A percentile compares a stretch with the other conserved stretches of the same genome.
Conservation (phyloP, 2,888 invertebrate genomes). For the Cecidostiba fungosa region DNA sequence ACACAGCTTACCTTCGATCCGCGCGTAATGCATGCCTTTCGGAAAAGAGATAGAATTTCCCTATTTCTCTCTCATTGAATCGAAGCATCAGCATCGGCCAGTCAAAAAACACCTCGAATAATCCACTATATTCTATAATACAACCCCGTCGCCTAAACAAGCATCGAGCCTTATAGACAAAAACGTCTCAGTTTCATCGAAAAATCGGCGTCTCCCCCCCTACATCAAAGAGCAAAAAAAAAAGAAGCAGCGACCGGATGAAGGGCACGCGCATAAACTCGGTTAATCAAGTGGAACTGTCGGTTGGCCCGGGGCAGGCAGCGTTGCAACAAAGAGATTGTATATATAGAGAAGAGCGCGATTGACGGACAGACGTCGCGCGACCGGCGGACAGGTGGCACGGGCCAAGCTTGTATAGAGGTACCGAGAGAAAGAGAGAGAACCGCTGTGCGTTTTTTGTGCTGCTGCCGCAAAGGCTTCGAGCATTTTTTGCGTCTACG, state of each 20-base stretch:
- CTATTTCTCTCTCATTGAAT: too few relatives aligned
- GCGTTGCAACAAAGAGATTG: conserved; percentile 17
- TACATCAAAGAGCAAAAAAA: neutral
- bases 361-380: conserved; percentile 69
- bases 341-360: neutral
- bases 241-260: neutral
- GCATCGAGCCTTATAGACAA: neutral
- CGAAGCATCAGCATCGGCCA: too few relatives aligned
- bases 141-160: neutral
- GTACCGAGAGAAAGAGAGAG: neutral
- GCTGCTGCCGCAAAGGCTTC: neutral
- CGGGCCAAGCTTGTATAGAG: conserved; percentile 46
- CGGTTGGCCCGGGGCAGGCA: conserved; percentile 59
- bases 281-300: conserved; percentile 78
- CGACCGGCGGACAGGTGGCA: conserved; percentile 72
- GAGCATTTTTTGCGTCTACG: conserved; percentile 1
- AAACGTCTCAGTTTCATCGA: neutral
- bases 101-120: too few relatives aligned
- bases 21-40: too few relatives aligned
- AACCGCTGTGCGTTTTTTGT: neutral
- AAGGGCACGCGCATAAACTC: conserved; percentile 70
- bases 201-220: neutral
- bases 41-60: too few relatives aligned
- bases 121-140: too few relatives aligned
- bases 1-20: too few relatives aligned